Conservation (phyloP, 2,888 invertebrate genomes). For the Ophraella communa region DNA sequence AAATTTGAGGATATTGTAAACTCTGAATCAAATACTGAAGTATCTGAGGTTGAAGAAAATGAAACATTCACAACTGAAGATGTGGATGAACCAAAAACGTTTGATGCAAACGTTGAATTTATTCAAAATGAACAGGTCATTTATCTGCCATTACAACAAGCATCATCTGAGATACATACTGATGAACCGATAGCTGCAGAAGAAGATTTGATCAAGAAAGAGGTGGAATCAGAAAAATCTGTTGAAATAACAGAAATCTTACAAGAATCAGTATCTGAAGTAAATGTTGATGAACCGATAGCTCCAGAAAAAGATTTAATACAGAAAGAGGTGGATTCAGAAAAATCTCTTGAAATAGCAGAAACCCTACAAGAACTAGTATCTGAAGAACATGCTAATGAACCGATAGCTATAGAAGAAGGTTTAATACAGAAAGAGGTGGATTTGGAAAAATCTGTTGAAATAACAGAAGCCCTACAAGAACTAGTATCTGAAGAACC, state of each 20-base stretch:
- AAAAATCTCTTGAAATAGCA: neutral
- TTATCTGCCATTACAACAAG: neutral
- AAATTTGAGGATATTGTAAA: neutral
- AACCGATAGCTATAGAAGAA: neutral
- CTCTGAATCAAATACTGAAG: neutral
- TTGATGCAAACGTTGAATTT: neutral
- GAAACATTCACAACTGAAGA: neutral
- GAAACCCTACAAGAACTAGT: neutral
- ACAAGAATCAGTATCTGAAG: neutral
- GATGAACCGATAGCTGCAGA: neutral
- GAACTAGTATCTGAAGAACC: neutral
- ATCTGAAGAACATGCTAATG: neutral
- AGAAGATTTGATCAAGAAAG: neutral
- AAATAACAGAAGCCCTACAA: neutral
- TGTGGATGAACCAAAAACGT: neutral
- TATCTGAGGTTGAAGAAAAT: neutral
- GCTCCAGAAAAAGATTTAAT: neutral
- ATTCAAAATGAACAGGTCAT: constrained; percentile 7
- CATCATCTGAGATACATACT: neutral
- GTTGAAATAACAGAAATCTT: neutral
- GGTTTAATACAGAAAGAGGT: neutral
- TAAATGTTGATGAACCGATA: neutral
- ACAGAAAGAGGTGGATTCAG: neutral
- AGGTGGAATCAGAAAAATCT: neutral
- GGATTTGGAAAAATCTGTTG: neutral